phyloP scores from a whole-genome alignment of 2,888 invertebrate genomes.

The Cantharis rufa region DNA sequence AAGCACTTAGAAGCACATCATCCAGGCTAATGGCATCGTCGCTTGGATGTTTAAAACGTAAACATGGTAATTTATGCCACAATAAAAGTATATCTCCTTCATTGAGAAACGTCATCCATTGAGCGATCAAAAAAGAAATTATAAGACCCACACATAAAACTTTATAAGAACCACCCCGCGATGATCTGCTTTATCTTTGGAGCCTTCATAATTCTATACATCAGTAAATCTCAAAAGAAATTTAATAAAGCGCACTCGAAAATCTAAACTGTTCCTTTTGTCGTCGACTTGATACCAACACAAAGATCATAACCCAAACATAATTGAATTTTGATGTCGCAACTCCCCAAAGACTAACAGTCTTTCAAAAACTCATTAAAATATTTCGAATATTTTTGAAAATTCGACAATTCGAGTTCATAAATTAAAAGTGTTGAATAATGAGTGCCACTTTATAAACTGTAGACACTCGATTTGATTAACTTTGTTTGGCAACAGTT shows the following conservation, averaged over 20 bases:
- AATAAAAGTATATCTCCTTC: background rate
- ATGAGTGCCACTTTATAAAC: constrained; percentile 29
- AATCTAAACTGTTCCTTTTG: constrained; percentile 5
- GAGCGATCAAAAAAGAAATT: background rate
- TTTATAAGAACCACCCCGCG: background rate
- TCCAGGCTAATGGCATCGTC: constrained; percentile 27
- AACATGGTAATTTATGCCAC: constrained; percentile 12
- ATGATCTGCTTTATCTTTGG: background rate
- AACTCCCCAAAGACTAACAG: constrained; percentile 1
- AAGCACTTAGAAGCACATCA: constrained; percentile 24
- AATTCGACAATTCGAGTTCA: constrained; percentile 14
- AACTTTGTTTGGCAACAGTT: constrained; percentile 29
- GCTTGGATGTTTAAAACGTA: constrained; percentile 21
- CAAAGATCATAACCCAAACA: constrained; percentile 4
- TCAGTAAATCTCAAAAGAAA: background rate
- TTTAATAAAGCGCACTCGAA: background rate
- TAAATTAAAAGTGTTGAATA: constrained; percentile 25
- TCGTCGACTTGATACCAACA: background rate
- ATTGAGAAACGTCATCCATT: background rate
- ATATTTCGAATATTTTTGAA: constrained; percentile 8
- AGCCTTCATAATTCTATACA: background rate
- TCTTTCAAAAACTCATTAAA: constrained; percentile 2
- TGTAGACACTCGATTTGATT: constrained; percentile 33
- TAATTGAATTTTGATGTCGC: constrained; percentile 12
- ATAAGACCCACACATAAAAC: background rate